Base-by-base conservation (phyloP, 2,888 invertebrate species). In the Eupithecia subfuscata region DNA sequence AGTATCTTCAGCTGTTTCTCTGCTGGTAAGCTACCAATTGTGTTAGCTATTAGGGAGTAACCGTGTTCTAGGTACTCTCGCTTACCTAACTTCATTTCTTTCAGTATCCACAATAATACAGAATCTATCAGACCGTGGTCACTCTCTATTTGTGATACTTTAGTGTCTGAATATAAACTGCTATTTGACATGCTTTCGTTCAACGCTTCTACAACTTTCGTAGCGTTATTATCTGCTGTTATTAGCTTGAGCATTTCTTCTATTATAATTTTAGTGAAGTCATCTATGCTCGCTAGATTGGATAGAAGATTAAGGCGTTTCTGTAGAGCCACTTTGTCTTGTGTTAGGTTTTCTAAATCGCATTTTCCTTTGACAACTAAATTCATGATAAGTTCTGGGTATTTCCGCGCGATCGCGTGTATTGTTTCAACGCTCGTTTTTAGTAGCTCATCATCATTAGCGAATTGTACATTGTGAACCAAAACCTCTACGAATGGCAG, bases 351-450 rank as follows among this genome's bases (percentile, higher is more conserved):
- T 0, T 90, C 88, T 48, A 94, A 83, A 75, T 91, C 90, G 82
- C 93, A 93, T 78, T 93, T 93, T 2, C 94, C 92, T 86, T 91
- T 91, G 2, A 96, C 90, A 7, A 95, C 90, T 52, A 91, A 84
- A 79, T 83, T 90, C 95, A 88, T 96, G 82, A 95, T 96, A 90
- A 87, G 84, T 80, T 93, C 90, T 0, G 96, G 95, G 88, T 96
- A 95, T 75, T 92, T 90, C 76, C 88, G 88, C 0, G 95, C 95
- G 74, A 96, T 95, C 48, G 90, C 88, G 79, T 95, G 93, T n/a
- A 96, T 89, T 34, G 95, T 94, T 81, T 91, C 87, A 2, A 96
- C 90, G 77, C 95, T 92, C 0, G 92, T 85, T 73, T 86, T 88
- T 30, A 95, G 89, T 22, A 96, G 82, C n/a, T 92, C 89, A 72